A percentile compares a stretch with the other conserved stretches of the same genome.
Conservation (phyloP, 2,888 invertebrate species). For the Nasonia oneida region DNA sequence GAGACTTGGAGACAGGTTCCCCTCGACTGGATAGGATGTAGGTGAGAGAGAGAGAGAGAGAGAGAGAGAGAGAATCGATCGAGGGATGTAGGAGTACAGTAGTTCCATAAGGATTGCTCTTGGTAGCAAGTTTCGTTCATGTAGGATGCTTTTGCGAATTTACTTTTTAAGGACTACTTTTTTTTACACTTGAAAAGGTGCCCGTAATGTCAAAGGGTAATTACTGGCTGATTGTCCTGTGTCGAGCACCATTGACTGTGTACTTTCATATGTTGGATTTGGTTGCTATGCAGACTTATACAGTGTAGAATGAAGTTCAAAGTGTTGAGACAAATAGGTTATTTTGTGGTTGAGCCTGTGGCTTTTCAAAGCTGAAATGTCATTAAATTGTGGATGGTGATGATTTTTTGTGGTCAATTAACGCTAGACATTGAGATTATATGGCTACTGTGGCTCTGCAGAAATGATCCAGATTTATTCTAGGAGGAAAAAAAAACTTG, state of each 20-base stretch:
- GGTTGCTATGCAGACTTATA: slow-evolving; percentile 46
- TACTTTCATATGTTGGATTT: slow-evolving; percentile 38
- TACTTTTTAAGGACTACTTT: not conserved
- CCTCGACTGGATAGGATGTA: not conserved
- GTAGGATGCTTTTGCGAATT: not conserved
- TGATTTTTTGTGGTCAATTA: slow-evolving; percentile 42
- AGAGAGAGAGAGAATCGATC: not conserved
- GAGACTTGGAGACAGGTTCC: slow-evolving; percentile 18
- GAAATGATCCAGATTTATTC: not conserved
- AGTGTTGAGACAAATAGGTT: slow-evolving; percentile 38
- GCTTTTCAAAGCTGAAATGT: slow-evolving; percentile 38
- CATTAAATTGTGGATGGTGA: slow-evolving; percentile 14
- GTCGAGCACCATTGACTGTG: not conserved
- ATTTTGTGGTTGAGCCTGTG: slow-evolving; percentile 49
- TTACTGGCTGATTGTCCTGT: not conserved
- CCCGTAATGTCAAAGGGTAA: not conserved
- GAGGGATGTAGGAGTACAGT: not conserved
- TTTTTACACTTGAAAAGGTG: not conserved
- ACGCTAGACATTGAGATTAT: not conserved
- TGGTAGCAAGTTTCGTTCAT: not conserved
- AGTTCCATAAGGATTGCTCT: not conserved
- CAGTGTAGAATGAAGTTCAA: slow-evolving; percentile 40
- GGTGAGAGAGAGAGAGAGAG: not conserved
- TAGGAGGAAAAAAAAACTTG: not conserved
- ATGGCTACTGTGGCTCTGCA: not conserved